Conservation (phyloP, 92 coral and sea anemone species). For the Epizoanthus stellaris region DNA sequence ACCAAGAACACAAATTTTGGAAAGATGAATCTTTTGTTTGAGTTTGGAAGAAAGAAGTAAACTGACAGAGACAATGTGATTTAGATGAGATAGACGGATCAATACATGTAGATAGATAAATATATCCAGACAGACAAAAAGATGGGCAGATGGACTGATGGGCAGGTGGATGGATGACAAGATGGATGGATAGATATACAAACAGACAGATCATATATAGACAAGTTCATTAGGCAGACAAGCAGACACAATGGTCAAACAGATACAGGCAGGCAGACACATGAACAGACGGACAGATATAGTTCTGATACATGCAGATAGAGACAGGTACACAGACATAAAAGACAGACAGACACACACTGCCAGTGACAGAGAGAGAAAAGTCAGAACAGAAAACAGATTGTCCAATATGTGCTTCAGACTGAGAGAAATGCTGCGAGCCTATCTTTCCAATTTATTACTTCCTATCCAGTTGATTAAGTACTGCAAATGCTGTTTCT, state of each 20-base stretch:
- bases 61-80: too few relatives aligned
- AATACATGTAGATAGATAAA: too few relatives aligned
- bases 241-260: background rate
- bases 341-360: background rate
- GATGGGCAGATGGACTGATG: too few relatives aligned
- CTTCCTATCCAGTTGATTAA: too few relatives aligned
- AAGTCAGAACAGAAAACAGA: background rate
- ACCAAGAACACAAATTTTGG: too few relatives aligned
- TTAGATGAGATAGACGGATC: too few relatives aligned
- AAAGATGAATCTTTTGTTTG: too few relatives aligned
- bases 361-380: background rate
- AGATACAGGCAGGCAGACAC: background rate
- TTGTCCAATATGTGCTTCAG: background rate
- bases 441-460: background rate
- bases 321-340: background rate
- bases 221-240: background rate
- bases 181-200: too few relatives aligned
- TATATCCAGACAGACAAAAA: too few relatives aligned
- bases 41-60: too few relatives aligned
- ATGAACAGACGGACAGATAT: background rate
- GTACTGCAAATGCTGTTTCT: background rate
- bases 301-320: background rate
- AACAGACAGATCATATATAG: background rate
- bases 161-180: background rate
- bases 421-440: background rate